These are phyloP conservation scores for Drosophila kanekoi DNA, from an alignment of 2,888 invertebrate genomes.

Conservation along the genomic window DNA sequence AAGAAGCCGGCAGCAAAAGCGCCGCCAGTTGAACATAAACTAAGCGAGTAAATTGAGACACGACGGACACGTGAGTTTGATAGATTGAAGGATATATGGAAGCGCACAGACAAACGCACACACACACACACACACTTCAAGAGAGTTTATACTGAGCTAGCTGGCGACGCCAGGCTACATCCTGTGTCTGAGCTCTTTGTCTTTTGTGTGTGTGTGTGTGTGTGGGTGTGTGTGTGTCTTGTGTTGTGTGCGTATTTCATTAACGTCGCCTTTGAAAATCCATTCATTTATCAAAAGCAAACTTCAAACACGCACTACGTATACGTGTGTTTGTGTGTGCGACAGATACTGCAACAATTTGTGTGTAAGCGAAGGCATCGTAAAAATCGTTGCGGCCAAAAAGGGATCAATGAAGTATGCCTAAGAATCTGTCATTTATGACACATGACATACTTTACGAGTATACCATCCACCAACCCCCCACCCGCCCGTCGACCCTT, in stretches of 20 bases:
- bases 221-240: conserved; percentile 23
- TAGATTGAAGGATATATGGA: conserved; percentile 73
- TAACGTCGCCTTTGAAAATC: conserved; percentile 78
- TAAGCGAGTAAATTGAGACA: conserved; percentile 79
- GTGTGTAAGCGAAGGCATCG: conserved; percentile 34
- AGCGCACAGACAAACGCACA: conserved; percentile 6
- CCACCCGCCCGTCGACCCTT: conserved; percentile 1
- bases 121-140: neutral
- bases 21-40: conserved; percentile 66
- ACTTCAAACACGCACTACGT: conserved; percentile 70
- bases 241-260: conserved; percentile 74
- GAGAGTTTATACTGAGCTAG: conserved; percentile 29
- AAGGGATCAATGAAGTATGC: conserved; percentile 79
- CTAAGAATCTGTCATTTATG: conserved; percentile 82
- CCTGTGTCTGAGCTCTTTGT: conserved; percentile 13
- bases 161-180: conserved; percentile 14
- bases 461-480: conserved; percentile 27
- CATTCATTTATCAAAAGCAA: conserved; percentile 79
- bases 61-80: conserved; percentile 79
- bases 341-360: conserved; percentile 73
- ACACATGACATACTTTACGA: conserved; percentile 80
- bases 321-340: conserved; percentile 23
- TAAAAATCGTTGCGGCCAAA: conserved; percentile 68
- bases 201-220: conserved; percentile 20
- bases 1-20: conserved; percentile 27